A percentile compares a stretch with the other conserved stretches of the same genome.
Evolutionary conservation across 2,113 vertebrate genomes (phyloP).

Genomic region (Pseudonaja textilis): DNA sequence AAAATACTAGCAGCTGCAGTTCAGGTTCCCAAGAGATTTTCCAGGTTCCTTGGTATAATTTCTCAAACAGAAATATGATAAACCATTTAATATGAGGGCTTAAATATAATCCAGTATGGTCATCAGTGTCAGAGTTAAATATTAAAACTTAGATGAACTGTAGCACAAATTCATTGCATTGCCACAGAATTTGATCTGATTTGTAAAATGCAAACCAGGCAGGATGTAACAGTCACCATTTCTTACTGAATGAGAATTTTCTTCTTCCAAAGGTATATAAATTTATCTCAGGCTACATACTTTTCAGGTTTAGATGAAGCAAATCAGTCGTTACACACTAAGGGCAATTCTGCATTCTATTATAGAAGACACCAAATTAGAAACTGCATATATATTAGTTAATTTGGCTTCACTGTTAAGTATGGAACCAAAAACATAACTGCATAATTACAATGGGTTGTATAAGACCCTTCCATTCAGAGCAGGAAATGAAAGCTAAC

Average conservation of each 20-base stretch:
- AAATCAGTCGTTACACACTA: not conserved
- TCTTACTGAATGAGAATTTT: slow-evolving; percentile 28
- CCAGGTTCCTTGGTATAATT: slow-evolving; percentile 4
- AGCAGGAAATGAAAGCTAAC: not conserved
- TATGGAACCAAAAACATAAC: not conserved
- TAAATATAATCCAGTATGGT: slow-evolving; percentile 22
- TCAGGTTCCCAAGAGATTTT: not conserved
- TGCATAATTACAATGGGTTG: slow-evolving; percentile 36
- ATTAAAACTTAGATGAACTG: accelerated
- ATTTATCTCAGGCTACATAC: slow-evolving; percentile 9
- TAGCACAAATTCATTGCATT: not conserved
- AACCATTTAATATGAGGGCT: slow-evolving; percentile 32
- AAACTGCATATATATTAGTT: not conserved
- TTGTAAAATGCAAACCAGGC: not conserved
- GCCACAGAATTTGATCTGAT: not conserved
- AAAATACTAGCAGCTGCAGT: slow-evolving; percentile 14
- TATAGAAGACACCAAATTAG: not conserved
- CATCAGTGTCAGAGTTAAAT: not conserved
- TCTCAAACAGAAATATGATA: not conserved
- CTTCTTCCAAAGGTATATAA: slow-evolving; percentile 18
- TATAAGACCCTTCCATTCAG: not conserved
- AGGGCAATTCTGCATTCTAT: not conserved
- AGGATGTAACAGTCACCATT: not conserved
- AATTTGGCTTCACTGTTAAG: not conserved
- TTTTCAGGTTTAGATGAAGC: slow-evolving; percentile 1